phyloP scores from a whole-genome alignment of 92 coral and sea anemone genomes.

The Epizoanthus ramosus region DNA sequence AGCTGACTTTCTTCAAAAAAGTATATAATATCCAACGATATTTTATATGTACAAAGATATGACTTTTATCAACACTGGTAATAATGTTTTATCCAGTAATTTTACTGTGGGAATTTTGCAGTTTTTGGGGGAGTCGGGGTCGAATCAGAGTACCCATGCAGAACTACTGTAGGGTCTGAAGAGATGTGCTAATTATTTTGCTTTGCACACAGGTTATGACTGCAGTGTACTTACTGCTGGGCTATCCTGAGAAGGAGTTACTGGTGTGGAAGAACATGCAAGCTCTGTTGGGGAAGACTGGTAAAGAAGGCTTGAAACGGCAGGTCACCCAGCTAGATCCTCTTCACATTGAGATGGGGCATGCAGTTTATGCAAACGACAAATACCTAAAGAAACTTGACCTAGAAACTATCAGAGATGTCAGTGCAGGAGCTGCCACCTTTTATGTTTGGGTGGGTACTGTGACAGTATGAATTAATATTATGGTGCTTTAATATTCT shows the following conservation, averaged over 20 bases:
- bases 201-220: slow-evolving; percentile 83
- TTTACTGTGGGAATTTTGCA: no score
- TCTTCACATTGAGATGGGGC: slow-evolving; percentile 75
- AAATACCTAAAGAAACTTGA: slow-evolving; percentile 81
- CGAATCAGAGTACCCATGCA: no score
- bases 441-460: slow-evolving; percentile 96
- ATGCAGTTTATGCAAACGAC: slow-evolving; percentile 82
- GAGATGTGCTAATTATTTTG: neutral
- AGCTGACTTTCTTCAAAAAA: no score
- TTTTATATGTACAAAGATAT: no score
- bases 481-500: neutral
- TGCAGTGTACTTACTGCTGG: slow-evolving; percentile 84
- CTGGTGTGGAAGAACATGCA: slow-evolving; percentile 94
- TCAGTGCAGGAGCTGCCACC: slow-evolving; percentile 99
- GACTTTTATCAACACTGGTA: no score
- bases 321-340: slow-evolving; percentile 94
- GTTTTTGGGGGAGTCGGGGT: no score
- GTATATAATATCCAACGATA: no score
- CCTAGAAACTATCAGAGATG: slow-evolving; percentile 88
- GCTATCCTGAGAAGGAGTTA: slow-evolving; percentile 87
- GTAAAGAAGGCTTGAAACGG: slow-evolving; percentile 92
- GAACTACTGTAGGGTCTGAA: no score
- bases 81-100: no score
- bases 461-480: no score
- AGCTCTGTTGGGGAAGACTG: slow-evolving; percentile 95